A percentile compares a stretch with the other conserved stretches of the same genome.
These are phyloP conservation scores for Apus apus DNA, from an alignment of 2,113 vertebrate species.

Conservation along the genomic window DNA sequence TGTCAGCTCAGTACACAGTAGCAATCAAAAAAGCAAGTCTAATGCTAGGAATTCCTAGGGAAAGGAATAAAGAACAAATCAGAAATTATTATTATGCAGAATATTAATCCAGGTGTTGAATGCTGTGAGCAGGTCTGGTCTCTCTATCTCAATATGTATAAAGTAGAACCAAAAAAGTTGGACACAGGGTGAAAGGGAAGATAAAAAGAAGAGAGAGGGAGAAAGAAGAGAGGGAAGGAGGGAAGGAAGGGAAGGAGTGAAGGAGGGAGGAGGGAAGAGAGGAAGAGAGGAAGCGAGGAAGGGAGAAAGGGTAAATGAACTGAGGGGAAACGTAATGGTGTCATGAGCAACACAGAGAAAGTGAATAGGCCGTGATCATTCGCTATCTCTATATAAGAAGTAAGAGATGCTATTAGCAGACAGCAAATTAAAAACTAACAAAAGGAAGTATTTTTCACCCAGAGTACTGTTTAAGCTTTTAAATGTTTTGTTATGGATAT, in stretches of 20 bases:
- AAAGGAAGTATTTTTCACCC: not conserved
- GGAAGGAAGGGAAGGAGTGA: no score
- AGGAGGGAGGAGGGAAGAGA: no score
- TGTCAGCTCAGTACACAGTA: not conserved
- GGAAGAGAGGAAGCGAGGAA: not conserved
- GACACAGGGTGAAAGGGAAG: not conserved
- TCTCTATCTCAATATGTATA: not conserved
- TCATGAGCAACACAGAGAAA: not conserved
- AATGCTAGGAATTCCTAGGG: not conserved
- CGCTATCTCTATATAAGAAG: not conserved
- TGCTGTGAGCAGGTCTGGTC: not conserved
- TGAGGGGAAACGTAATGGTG: not conserved
- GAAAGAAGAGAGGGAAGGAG: not conserved
- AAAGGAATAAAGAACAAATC: not conserved
- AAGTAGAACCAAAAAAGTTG: not conserved
- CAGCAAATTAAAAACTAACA: not conserved
- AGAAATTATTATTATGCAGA: not conserved
- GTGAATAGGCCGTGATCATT: not conserved
- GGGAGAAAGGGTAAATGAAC: not conserved
- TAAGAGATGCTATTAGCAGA: not conserved
- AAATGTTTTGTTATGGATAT: not conserved
- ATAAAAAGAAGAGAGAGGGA: not conserved
- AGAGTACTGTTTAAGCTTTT: not conserved
- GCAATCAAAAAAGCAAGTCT: not conserved
- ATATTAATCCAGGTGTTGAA: not conserved